Base-by-base conservation (phyloP, 1,140 invertebrate genomes). In the Drosophila pachea region DNA sequence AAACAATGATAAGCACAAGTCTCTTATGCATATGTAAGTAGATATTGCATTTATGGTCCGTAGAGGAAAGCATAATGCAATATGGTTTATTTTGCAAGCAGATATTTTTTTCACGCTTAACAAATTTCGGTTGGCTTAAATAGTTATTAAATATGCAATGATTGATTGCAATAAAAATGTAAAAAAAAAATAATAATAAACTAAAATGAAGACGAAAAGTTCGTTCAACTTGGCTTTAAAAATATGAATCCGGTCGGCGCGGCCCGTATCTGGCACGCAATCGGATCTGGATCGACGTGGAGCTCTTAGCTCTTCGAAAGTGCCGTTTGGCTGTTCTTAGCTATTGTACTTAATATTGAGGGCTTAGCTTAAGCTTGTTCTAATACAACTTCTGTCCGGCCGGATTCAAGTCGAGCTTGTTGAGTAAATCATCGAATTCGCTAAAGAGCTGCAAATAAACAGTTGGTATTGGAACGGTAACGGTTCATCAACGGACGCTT, bases 401-500 rank as follows among this genome's bases (percentile, higher is more conserved):
- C 48, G 76, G 76, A 48, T 79, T 76, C 60, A 88, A 73, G 33
- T 88, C 73, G 52, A 88, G 82, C 58, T 88, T 83, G 58, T 77
- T 78, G 35, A 89, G 75, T 35, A 89, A 73, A 59, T 88, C 76
- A 65, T 89, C 79, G 54, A 89, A 88, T 42, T 88, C 88, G 45
- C 79, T 89, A 49, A 78, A 89, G 16, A 89, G 86, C 88, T 89
- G 53, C 9, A 77, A 76, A 16, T 64, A 11, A 64, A 53, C 36
- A 42, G 40, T 42, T 42, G n/a, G 50, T 22, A 48, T 48, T 8
- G 43, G 50, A 54, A 14, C 54, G 47, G n/a, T 36, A n/a, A 33
- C 7, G 33, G 16, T 33, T 55, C 32, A 48, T 55, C n/a, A 61
- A 16, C 43, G 49, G 22, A 60, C 4, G 43, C 86, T 88, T 54